These are phyloP conservation scores for Sarcoramphus papa DNA, from an alignment of 2,797 vertebrate species.

Conservation along the genomic window DNA sequence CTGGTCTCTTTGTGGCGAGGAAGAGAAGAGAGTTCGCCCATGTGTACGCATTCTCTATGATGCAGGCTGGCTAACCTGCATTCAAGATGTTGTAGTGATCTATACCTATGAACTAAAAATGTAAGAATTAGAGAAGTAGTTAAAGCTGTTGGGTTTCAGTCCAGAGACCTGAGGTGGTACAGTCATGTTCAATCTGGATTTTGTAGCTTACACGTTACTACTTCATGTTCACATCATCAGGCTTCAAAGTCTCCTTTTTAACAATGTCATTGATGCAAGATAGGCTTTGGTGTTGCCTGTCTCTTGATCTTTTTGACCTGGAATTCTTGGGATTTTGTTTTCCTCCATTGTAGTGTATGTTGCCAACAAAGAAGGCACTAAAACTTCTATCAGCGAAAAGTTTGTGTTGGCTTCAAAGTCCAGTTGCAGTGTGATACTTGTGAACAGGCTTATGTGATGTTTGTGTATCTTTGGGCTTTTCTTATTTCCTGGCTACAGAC, in stretches of 20 bases:
- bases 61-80: conserved; percentile 13
- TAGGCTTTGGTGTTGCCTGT: not conserved
- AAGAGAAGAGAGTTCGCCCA: not conserved
- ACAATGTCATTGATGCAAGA: not conserved
- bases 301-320: not conserved
- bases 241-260: not conserved
- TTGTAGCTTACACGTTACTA: not conserved
- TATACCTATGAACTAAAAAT: not conserved
- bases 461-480: not conserved
- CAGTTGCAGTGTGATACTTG: not conserved
- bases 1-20: not conserved
- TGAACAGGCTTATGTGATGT: not conserved
- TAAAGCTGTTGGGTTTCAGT: conserved; percentile 12
- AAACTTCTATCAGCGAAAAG: not conserved
- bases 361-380: not conserved
- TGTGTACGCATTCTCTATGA: not conserved
- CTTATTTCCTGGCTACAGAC: not conserved
- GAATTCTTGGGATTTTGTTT: not conserved
- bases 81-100: not conserved
- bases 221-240: not conserved
- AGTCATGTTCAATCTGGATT: not conserved
- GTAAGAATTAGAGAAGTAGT: not conserved
- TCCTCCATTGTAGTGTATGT: not conserved
- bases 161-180: not conserved
- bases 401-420: not conserved